These are phyloP conservation scores for Toxostoma redivivum DNA, from an alignment of 2,113 vertebrate genomes.

Conservation along the genomic window DNA sequence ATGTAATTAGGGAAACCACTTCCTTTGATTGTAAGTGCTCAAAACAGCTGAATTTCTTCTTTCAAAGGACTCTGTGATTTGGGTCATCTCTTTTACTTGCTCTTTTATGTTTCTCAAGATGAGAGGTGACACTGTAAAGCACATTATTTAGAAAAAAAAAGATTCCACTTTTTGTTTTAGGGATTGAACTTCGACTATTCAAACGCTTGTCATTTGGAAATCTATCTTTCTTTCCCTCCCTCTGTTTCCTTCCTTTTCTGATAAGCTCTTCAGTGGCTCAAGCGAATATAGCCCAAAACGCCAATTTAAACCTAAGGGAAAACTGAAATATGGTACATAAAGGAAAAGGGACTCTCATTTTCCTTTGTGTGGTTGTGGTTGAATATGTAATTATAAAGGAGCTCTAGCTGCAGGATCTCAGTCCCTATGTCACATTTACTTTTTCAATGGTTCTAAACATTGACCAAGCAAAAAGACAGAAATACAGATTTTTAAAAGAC, in stretches of 20 bases:
- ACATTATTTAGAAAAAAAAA: constrained; percentile 77
- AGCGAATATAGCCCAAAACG: constrained; percentile 61
- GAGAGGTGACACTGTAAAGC: constrained; percentile 77
- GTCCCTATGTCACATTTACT: constrained; percentile 1
- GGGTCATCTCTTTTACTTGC: constrained; percentile 82
- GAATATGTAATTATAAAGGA: constrained; percentile 68
- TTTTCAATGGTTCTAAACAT: constrained; percentile 61
- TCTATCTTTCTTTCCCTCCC: constrained; percentile 68
- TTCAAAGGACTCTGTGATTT: constrained; percentile 84
- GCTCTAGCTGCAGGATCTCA: constrained; percentile 46
- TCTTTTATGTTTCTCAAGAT: constrained; percentile 84
- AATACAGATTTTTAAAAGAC: constrained; percentile 6
- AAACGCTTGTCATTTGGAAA: constrained; percentile 77
- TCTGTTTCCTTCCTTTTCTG: constrained; percentile 71
- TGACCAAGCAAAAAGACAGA: constrained; percentile 39
- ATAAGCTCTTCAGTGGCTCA: constrained; percentile 55
- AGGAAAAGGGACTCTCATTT: constrained; percentile 68
- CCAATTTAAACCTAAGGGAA: constrained; percentile 72
- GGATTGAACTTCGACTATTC: constrained; percentile 81
- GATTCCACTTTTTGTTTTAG: constrained; percentile 83
- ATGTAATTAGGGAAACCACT: constrained; percentile 86
- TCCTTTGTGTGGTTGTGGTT: constrained; percentile 57
- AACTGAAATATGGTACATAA: constrained; percentile 54
- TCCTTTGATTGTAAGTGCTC: constrained; percentile 87
- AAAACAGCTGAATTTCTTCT: constrained; percentile 85